Conservation (phyloP, 2,888 invertebrate genomes). For the Conistra vaccinii region DNA sequence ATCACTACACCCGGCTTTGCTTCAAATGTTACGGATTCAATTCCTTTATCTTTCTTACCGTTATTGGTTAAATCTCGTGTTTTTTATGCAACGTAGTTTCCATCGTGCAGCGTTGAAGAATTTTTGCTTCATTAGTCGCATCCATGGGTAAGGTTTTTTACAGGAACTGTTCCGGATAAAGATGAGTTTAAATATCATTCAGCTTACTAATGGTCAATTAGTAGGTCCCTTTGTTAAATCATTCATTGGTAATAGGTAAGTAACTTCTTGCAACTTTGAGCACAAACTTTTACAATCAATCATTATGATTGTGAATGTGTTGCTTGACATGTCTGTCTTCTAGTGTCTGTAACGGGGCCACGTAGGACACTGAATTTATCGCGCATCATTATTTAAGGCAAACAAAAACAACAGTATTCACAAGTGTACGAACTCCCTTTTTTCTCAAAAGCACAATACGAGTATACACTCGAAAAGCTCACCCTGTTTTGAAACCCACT, state of each 20-base stretch:
- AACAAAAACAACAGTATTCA: conserved; percentile 2
- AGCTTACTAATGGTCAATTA: conserved; percentile 25
- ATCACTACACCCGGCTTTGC: conserved; percentile 3
- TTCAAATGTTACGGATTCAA: background rate
- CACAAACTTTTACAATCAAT: background rate
- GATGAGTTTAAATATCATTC: conserved; percentile 11
- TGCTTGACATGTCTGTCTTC: background rate
- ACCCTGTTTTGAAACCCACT: background rate
- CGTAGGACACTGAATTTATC: background rate
- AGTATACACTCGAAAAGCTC: background rate
- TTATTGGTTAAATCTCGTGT: conserved; percentile 21
- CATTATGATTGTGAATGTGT: background rate
- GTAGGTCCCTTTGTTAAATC: background rate
- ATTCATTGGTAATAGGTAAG: background rate
- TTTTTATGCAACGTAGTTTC: conserved; percentile 24
- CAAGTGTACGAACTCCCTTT: background rate
- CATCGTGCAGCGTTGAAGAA: conserved; percentile 7
- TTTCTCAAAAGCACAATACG: background rate
- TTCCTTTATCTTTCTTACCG: background rate
- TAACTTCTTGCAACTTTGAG: too few species aligned
- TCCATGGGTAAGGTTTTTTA: conserved; percentile 15
- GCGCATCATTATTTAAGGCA: background rate
- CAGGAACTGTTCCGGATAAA: background rate
- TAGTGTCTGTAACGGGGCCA: background rate
- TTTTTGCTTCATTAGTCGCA: conserved; percentile 40